These are phyloP conservation scores for Notothenia rossii DNA, from an alignment of 2,113 vertebrate genomes.

Conservation along the genomic window DNA sequence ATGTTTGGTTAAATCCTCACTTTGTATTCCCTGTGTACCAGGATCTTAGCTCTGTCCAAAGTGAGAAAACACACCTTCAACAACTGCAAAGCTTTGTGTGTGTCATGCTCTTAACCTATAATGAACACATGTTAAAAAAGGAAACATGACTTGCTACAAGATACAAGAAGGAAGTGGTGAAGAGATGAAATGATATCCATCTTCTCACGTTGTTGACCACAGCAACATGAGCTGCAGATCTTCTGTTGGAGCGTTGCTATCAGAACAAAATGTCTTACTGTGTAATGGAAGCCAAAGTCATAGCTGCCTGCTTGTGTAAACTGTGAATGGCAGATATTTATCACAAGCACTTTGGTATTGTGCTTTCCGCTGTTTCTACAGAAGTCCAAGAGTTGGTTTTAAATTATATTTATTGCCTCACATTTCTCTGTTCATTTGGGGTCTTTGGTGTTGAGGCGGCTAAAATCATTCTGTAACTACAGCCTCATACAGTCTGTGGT, in stretches of 20 bases:
- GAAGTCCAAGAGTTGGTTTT: neutral
- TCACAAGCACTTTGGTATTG: neutral
- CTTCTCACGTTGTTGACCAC: neutral
- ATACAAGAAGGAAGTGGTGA: neutral
- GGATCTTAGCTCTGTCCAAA: neutral
- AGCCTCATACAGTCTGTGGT: neutral
- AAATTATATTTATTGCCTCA: constrained; percentile 36
- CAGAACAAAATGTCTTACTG: neutral
- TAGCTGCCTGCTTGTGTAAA: constrained; percentile 8
- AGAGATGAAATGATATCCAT: neutral
- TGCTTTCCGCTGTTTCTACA: too few relatives aligned
- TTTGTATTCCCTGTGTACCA: too few relatives aligned
- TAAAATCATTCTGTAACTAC: constrained; percentile 11
- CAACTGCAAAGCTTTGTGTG: neutral
- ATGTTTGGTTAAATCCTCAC: neutral
- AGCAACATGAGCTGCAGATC: neutral
- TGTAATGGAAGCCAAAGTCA: constrained; percentile 39
- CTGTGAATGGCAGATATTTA: constrained; percentile 7
- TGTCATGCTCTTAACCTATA: neutral
- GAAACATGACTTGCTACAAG: neutral
- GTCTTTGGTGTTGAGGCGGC: neutral
- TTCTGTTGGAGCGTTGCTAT: too few relatives aligned
- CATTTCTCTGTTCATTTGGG: neutral
- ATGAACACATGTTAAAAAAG: too few relatives aligned
- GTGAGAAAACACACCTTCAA: neutral